Evolutionary conservation across 2,888 invertebrate genomes (phyloP).

Genomic region (Cephus spinipes): DNA sequence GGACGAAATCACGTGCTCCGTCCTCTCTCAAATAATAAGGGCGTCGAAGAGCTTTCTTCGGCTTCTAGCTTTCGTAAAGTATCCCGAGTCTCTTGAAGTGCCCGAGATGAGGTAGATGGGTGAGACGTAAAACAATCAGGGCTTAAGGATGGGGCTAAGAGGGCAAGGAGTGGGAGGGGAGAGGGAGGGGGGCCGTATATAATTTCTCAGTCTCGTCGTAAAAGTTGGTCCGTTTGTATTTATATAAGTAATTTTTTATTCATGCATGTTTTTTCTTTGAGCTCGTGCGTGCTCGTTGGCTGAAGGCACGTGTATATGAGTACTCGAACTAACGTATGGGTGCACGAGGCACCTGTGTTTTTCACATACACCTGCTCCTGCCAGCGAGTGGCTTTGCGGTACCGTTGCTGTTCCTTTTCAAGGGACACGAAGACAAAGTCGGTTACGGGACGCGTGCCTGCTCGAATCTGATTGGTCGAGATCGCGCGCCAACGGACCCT

Average conservation of each 20-base stretch:
- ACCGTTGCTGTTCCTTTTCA: conserved; percentile 36
- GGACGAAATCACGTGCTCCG: neutral
- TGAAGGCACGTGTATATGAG: conserved; percentile 24
- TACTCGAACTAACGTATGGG: conserved; percentile 28
- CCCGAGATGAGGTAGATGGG: neutral
- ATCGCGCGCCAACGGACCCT: neutral
- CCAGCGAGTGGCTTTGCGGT: conserved; percentile 32
- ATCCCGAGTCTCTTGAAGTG: neutral
- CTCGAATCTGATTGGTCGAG: conserved; percentile 30
- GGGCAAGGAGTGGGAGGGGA: too few relatives aligned
- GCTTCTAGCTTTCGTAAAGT: neutral
- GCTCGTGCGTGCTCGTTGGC: conserved; percentile 25
- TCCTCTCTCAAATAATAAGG: neutral
- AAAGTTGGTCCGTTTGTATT: conserved; percentile 35
- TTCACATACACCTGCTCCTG: conserved; percentile 54
- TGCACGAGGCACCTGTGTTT: conserved; percentile 47
- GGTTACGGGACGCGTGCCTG: conserved; percentile 36
- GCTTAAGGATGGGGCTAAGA: neutral
- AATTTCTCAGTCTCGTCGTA: conserved; percentile 1
- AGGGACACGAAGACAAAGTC: conserved; percentile 23
- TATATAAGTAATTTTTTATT: conserved; percentile 52
- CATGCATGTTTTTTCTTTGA: conserved; percentile 41
- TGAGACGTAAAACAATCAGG: neutral
- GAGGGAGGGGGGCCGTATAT: neutral
- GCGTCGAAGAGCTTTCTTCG: neutral